Evolutionary conservation across 2,797 vertebrate species (phyloP).

Genomic region (Adelosebastes latens): DNA sequence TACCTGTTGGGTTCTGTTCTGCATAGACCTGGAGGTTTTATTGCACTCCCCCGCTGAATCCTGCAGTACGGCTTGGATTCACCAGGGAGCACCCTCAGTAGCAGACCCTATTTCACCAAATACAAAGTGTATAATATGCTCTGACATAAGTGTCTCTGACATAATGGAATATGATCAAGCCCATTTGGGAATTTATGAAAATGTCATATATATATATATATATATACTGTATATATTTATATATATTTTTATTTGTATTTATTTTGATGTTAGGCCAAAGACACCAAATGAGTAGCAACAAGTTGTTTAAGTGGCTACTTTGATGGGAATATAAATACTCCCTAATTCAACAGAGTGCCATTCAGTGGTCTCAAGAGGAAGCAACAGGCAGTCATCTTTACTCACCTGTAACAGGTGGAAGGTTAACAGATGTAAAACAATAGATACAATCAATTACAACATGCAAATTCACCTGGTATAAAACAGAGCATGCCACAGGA

Average conservation of each 20-base stretch:
- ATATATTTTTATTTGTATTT: too few species aligned
- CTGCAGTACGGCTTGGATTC: neutral
- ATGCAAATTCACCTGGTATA: slow-evolving; percentile 10
- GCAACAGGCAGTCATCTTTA: neutral
- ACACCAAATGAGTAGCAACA: neutral
- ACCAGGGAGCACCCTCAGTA: neutral
- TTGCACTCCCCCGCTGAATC: neutral
- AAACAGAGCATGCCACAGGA: slow-evolving; percentile 16
- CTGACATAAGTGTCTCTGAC: neutral
- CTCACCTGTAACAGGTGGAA: neutral
- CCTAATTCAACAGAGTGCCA: neutral
- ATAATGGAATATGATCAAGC: neutral
- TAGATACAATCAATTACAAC: slow-evolving; percentile 17
- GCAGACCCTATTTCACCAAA: neutral
- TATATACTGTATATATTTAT: too few species aligned
- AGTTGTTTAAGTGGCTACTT: neutral
- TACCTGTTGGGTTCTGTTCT: slow-evolving; percentile 7
- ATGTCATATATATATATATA: neutral
- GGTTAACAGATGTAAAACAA: slow-evolving; percentile 45
- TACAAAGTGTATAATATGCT: neutral
- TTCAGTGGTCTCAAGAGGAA: neutral
- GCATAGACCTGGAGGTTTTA: neutral
- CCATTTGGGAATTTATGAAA: neutral
- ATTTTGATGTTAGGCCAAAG: too few species aligned
- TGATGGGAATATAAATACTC: neutral